phyloP scores from a whole-genome alignment of 2,797 vertebrate species.

The Hirundo rustica region DNA sequence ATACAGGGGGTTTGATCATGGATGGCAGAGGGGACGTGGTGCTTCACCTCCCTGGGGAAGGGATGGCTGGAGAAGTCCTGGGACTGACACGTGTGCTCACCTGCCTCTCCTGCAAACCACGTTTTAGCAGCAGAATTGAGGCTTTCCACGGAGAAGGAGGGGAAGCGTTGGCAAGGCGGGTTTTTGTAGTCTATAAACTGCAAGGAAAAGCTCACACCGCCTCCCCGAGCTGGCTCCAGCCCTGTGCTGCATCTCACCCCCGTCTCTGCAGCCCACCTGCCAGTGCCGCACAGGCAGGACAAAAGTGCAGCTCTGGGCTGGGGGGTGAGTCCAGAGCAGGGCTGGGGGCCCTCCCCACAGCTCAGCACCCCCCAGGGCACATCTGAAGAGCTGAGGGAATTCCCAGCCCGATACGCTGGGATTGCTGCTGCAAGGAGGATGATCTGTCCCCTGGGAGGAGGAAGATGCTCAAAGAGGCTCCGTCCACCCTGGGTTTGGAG shows the following conservation, averaged over 20 bases:
- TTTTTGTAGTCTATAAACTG: not conserved
- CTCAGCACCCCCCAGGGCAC: not conserved
- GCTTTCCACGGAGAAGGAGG: rapidly evolving
- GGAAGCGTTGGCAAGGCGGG: not conserved
- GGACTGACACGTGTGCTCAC: not conserved
- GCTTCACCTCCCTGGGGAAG: not conserved
- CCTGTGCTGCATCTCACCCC: not conserved
- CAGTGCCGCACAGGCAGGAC: not conserved
- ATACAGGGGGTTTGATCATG: not conserved
- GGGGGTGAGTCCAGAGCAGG: rapidly evolving
- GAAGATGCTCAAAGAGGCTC: rapidly evolving
- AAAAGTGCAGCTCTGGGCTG: rapidly evolving
- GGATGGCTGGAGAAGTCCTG: not conserved
- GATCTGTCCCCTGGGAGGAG: not conserved
- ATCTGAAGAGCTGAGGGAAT: not conserved
- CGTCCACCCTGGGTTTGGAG: not conserved
- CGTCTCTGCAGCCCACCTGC: not conserved
- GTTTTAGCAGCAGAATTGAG: not conserved
- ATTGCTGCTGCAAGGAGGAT: too few species aligned
- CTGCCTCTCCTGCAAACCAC: not conserved
- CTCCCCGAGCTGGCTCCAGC: not conserved
- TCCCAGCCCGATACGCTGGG: rapidly evolving
- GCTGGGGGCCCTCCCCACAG: not conserved
- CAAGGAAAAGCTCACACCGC: not conserved
- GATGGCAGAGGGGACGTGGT: not conserved